Conservation (phyloP, 2,797 vertebrate species). For the Tolypeutes matacus region DNA sequence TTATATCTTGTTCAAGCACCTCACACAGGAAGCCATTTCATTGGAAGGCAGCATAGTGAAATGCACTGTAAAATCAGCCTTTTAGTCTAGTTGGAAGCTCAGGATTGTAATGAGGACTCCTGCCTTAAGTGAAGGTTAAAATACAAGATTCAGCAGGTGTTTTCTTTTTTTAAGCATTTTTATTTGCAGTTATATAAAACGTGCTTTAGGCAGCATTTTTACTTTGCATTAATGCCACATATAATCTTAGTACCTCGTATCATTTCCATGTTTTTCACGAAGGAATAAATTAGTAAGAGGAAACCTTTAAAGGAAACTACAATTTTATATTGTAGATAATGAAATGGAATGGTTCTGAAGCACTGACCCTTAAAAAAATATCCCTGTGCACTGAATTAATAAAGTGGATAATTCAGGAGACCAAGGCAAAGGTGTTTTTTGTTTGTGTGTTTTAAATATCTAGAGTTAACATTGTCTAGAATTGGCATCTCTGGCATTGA, state of each 20-base stretch:
- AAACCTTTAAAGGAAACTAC: conserved; percentile 71
- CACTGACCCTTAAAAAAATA: conserved; percentile 58
- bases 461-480: background rate
- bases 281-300: conserved; percentile 70
- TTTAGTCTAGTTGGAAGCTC: conserved; percentile 61
- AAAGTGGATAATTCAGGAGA: conserved; percentile 22
- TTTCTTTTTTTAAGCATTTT: conserved; percentile 68
- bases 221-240: conserved; percentile 82
- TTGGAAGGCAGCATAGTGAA: conserved; percentile 34
- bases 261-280: conserved; percentile 68
- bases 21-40: background rate
- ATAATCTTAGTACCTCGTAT: conserved; percentile 77
- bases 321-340: conserved; percentile 59
- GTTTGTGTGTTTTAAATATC: background rate
- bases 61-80: conserved; percentile 63
- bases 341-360: conserved; percentile 67
- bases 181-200: conserved; percentile 83
- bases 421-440: background rate
- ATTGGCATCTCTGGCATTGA: background rate
- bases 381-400: background rate
- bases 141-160: conserved; percentile 65
- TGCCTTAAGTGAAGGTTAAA: conserved; percentile 44
- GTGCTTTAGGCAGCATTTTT: conserved; percentile 82
- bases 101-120: conserved; percentile 57
- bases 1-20: conserved; percentile 21